Evolutionary conservation across 2,113 vertebrate species (phyloP), one percentile per base, ranked within the genome.

Genomic region (Rhinogobius similis): DNA sequence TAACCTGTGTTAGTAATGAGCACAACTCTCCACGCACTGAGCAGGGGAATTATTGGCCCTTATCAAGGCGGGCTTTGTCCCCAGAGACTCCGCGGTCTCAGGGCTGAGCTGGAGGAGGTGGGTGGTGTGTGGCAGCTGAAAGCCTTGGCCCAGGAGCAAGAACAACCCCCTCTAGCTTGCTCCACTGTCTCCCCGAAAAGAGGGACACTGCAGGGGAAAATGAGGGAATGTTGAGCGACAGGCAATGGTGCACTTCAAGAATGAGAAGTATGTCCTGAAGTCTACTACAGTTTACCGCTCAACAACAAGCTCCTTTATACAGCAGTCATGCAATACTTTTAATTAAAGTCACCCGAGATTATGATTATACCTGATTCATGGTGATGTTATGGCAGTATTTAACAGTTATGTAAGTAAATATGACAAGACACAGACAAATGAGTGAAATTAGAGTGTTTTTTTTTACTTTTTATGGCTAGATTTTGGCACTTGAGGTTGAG

Each of bases 241-340:
- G 70, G 82, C 69, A 81, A 67, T 38, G 55, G 29, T 81, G 73
- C 68, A 50, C 77, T 85, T 59, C 73, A 91, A 88, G 89, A 93
- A 92, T 92, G 89, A 86, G 68, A 87, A 48, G 86, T 79, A 90
- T 85, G 85, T 87, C 82, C 77, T 85, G 65, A 73, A 77, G 69
- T 77, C 72, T 48, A 73, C 77, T 72, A 68, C 36, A 48, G 58
- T 66, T 78, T 56, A 74, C 62, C 44, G 39, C 50, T 41, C 38
- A 56, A 55, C 79, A 76, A 67, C 52, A 67, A 79, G 65, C 16
- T 16, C 50, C 44, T 67, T 46, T 72, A 39, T 43, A 21, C 41
- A 20, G 32, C 44, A 20, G 10, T 18, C 10, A 11, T 18, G 21
- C 48, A 62, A 4, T 16, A 46, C 18, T n/a, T 70, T 62, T 46